A percentile compares a stretch with the other conserved stretches of the same genome.
Evolutionary conservation across 2,797 vertebrate species (phyloP).

Genomic region (Buphagus erythrorhynchus): DNA sequence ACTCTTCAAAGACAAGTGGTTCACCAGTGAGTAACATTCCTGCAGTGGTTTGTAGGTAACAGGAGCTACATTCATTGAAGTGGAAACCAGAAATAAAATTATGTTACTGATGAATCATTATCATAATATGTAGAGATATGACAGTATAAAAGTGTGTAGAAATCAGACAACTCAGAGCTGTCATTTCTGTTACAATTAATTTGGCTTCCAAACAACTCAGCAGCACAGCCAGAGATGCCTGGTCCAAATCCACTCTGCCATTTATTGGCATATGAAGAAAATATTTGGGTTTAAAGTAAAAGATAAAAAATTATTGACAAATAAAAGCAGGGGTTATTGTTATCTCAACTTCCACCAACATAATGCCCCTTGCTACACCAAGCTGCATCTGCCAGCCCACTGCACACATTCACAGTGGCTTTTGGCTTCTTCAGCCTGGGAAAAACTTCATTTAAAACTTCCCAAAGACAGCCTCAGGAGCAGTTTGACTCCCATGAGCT

Average conservation of each 20-base stretch:
- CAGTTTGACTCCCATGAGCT: background rate
- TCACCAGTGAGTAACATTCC: constrained; percentile 9
- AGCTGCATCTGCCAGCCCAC: background rate
- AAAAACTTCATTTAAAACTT: background rate
- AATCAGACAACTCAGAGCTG: background rate
- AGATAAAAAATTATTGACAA: background rate
- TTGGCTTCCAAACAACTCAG: background rate
- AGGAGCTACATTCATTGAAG: background rate
- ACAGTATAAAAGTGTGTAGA: background rate
- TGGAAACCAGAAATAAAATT: background rate
- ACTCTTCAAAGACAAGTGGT: constrained; percentile 2
- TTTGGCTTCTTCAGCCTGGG: background rate
- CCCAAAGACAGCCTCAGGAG: background rate
- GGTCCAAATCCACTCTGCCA: background rate
- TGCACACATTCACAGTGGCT: background rate
- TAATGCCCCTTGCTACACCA: background rate
- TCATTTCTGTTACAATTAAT: background rate
- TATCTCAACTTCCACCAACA: background rate
- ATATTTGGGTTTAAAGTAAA: constrained; percentile 9
- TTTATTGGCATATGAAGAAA: background rate
- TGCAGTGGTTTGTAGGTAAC: constrained; percentile 10
- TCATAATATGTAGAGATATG: background rate
- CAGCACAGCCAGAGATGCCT: background rate
- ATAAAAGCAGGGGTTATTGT: background rate
- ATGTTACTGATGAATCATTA: background rate